These are phyloP conservation scores for Pemphigus obesinymphae DNA, from an alignment of 1,140 invertebrate genomes.

Conservation along the genomic window DNA sequence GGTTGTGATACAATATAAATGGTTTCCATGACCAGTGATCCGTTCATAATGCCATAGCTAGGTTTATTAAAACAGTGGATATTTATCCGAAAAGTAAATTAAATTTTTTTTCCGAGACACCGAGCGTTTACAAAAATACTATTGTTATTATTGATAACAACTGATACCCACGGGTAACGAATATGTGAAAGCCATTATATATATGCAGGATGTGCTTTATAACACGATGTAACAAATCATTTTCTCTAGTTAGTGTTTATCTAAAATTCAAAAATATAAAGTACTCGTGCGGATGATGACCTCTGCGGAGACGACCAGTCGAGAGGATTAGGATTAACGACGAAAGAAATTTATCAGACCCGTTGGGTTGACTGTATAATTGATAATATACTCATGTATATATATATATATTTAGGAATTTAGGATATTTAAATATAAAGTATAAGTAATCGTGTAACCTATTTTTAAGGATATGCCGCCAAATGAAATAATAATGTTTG, in stretches of 20 bases:
- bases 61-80: background rate
- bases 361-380: background rate
- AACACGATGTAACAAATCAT: background rate
- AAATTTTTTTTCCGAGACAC: background rate
- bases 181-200: background rate
- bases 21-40: background rate
- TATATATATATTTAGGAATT: too few relatives aligned
- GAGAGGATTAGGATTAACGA: slow-evolving; percentile 18
- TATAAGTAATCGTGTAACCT: too few relatives aligned
- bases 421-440: too few relatives aligned
- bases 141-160: slow-evolving; percentile 1
- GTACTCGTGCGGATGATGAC: background rate
- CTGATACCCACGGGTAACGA: background rate
- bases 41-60: background rate
- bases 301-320: background rate
- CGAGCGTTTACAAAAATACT: background rate
- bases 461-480: too few relatives aligned
- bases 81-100: background rate
- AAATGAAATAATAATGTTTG: too few relatives aligned
- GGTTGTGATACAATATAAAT: background rate
- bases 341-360: background rate
- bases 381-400: background rate
- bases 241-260: background rate
- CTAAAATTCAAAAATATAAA: background rate
- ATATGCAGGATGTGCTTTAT: background rate